A percentile compares a stretch with the other conserved stretches of the same genome.
phyloP scores from a whole-genome alignment of 2,797 vertebrate genomes.

The Falco novaeseelandiae region DNA sequence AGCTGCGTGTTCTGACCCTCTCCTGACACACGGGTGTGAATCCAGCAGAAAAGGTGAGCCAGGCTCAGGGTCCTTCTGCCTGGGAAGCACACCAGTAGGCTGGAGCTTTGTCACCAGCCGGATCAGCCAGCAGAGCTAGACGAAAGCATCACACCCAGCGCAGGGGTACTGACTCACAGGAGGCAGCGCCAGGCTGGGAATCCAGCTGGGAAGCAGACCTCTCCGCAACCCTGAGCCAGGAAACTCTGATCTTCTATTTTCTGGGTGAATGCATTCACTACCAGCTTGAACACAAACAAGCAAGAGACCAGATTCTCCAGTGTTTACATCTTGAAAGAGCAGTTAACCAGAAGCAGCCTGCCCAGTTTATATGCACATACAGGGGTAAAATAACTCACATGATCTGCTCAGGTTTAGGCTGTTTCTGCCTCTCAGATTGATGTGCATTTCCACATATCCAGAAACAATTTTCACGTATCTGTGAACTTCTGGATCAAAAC shows the following conservation, averaged over 20 bases:
- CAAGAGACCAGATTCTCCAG: not conserved
- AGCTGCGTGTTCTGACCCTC: not conserved
- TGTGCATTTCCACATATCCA: not conserved
- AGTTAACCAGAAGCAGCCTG: not conserved
- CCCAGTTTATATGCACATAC: not conserved
- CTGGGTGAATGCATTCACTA: not conserved
- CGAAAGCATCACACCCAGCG: rapidly evolving
- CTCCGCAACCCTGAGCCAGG: not conserved
- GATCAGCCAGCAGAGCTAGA: not conserved
- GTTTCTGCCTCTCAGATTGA: not conserved
- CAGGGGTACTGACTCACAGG: rapidly evolving
- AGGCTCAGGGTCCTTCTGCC: not conserved
- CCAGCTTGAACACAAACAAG: slow-evolving; percentile 6
- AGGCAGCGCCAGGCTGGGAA: not conserved
- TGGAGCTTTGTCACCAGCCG: not conserved
- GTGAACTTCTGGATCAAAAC: not conserved
- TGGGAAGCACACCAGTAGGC: rapidly evolving
- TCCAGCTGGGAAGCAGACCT: not conserved
- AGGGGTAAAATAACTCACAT: not conserved
- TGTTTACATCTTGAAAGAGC: not conserved
- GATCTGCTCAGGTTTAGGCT: not conserved
- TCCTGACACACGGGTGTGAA: not conserved
- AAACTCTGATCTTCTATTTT: not conserved
- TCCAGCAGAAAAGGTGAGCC: rapidly evolving
- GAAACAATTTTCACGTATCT: not conserved